phyloP scores from a whole-genome alignment of 2,797 vertebrate genomes.

The Coluber constrictor region DNA sequence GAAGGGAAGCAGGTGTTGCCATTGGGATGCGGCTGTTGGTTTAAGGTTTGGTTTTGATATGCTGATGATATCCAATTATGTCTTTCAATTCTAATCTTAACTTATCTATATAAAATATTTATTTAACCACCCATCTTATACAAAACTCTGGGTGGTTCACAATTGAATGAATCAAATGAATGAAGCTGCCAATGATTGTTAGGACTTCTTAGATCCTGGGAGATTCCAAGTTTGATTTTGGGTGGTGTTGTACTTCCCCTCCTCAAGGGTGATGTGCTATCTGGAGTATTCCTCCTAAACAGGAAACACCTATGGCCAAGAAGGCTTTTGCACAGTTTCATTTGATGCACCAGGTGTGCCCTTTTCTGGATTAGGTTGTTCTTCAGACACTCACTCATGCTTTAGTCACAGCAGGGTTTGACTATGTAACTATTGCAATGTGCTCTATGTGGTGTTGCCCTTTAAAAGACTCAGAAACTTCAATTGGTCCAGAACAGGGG shows the following conservation, averaged over 20 bases:
- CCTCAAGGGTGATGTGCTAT: background rate
- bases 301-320: background rate
- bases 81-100: background rate
- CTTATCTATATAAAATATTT: background rate
- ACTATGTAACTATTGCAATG: background rate
- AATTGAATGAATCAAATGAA: background rate
- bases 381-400: background rate
- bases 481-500: background rate
- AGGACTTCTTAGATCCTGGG: background rate
- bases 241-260: background rate
- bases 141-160: background rate
- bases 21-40: background rate
- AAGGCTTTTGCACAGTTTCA: background rate
- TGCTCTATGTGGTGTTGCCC: background rate
- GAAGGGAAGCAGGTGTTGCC: no score
- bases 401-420: background rate
- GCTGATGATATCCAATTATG: background rate
- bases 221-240: background rate
- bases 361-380: background rate
- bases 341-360: background rate
- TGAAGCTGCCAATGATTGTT: background rate
- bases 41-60: background rate
- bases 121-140: background rate
- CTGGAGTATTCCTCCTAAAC: background rate
- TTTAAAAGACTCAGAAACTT: background rate